Evolutionary conservation across 2,888 invertebrate genomes (phyloP).

Genomic region (Watsonalla binaria): DNA sequence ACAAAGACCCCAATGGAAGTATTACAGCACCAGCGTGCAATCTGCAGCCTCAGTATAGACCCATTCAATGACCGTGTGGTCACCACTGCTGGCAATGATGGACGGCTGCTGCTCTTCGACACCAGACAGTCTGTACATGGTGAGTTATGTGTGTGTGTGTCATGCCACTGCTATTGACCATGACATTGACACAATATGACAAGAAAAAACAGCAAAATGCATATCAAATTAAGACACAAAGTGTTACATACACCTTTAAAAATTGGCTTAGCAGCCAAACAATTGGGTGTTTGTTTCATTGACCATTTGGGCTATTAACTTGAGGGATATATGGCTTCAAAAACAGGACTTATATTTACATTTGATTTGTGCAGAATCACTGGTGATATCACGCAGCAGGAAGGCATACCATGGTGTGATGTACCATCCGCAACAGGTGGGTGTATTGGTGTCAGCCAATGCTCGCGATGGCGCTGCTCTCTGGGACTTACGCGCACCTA

Average conservation of each 20-base stretch:
- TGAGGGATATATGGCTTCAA: background rate
- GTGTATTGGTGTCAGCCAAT: slow-evolving; percentile 92
- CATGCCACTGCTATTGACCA: background rate
- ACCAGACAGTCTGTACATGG: slow-evolving; percentile 81
- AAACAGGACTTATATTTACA: background rate
- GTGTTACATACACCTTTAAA: too few species aligned
- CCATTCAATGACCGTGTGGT: slow-evolving; percentile 90
- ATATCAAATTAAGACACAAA: too few species aligned
- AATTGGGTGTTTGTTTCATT: too few species aligned
- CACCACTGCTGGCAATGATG: slow-evolving; percentile 95
- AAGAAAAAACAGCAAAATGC: background rate
- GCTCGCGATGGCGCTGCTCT: slow-evolving; percentile 92
- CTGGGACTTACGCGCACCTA: slow-evolving; percentile 92
- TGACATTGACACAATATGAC: background rate
- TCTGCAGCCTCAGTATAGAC: slow-evolving; percentile 93
- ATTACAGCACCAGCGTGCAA: slow-evolving; percentile 91
- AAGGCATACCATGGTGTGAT: slow-evolving; percentile 95
- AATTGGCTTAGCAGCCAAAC: too few species aligned
- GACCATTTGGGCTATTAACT: too few species aligned
- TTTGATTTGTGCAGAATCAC: slow-evolving; percentile 68
- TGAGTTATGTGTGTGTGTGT: slow-evolving; percentile 17
- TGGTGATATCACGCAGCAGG: slow-evolving; percentile 70
- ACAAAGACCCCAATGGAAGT: slow-evolving; percentile 81
- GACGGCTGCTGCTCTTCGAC: slow-evolving; percentile 91
- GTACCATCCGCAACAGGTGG: slow-evolving; percentile 92